Conservation (phyloP, 2,797 vertebrate genomes). For the Fundulus diaphanus region DNA sequence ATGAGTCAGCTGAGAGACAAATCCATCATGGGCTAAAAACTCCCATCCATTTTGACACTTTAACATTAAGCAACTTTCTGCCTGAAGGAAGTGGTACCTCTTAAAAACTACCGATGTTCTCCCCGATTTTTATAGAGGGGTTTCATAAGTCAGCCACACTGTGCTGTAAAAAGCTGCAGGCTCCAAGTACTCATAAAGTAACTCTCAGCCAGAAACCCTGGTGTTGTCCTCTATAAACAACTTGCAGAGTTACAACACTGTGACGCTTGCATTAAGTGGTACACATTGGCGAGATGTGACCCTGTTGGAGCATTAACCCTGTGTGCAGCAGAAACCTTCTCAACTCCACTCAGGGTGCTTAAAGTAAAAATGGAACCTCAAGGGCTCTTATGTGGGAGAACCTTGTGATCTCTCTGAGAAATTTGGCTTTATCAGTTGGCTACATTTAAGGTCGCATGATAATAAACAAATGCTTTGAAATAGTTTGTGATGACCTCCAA, state of each 20-base stretch:
- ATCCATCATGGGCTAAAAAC: slow-evolving; percentile 59
- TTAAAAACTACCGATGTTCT: slow-evolving; percentile 63
- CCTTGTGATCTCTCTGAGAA: too few relatives aligned
- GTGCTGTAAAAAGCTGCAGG: slow-evolving; percentile 30
- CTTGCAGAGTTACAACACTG: slow-evolving; percentile 38
- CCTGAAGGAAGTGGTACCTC: slow-evolving; percentile 56
- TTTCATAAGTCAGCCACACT: slow-evolving; percentile 50
- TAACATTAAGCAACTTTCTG: slow-evolving; percentile 56
- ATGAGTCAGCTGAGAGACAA: slow-evolving; percentile 53
- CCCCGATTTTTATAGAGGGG: slow-evolving; percentile 49
- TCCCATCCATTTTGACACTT: slow-evolving; percentile 55
- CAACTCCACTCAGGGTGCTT: slow-evolving; percentile 7
- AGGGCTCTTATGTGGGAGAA: slow-evolving; percentile 25
- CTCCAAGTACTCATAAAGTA: slow-evolving; percentile 19
- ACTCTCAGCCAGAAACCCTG: slow-evolving; percentile 39
- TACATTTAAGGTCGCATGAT: too few relatives aligned
- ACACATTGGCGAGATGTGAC: slow-evolving; percentile 23
- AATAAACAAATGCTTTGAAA: too few relatives aligned
- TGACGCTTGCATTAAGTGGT: slow-evolving; percentile 28
- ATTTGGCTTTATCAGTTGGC: too few relatives aligned
- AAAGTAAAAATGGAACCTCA: slow-evolving; percentile 30
- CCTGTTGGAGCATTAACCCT: slow-evolving; percentile 22
- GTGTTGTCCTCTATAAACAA: slow-evolving; percentile 18
- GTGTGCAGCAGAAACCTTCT: slow-evolving; percentile 6
- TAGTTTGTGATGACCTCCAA: too few relatives aligned